phyloP scores from a whole-genome alignment of 2,113 vertebrate genomes.

The Abramis brama region DNA sequence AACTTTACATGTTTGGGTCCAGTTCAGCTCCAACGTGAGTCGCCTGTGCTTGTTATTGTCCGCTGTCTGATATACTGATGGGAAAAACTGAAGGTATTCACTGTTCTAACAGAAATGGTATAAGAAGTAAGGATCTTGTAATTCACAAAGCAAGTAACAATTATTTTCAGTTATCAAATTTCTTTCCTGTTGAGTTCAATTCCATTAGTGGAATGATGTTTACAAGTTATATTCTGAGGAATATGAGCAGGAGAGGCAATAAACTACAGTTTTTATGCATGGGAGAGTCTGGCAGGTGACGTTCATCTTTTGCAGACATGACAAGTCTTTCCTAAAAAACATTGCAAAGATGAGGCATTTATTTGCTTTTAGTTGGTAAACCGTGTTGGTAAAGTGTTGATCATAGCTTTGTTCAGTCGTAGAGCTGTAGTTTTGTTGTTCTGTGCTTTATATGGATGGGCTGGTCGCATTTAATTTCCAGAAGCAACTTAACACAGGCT shows the following conservation, averaged over 20 bases:
- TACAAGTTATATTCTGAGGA: conserved; percentile 69
- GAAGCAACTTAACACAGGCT: conserved; percentile 85
- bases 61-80: conserved; percentile 78
- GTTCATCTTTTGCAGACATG: conserved; percentile 46
- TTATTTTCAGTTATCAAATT: conserved; percentile 31
- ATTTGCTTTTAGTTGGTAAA: conserved; percentile 37
- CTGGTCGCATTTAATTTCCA: conserved; percentile 77
- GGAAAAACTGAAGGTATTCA: conserved; percentile 51
- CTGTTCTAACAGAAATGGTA: conserved; percentile 55
- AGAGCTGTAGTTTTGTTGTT: conserved; percentile 56
- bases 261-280: conserved; percentile 77
- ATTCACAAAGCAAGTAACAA: conserved; percentile 2
- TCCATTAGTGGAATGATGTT: conserved; percentile 67
- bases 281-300: conserved; percentile 64
- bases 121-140: neutral
- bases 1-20: neutral
- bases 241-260: conserved; percentile 80
- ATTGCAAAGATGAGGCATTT: conserved; percentile 12
- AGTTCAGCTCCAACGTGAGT: conserved; percentile 48
- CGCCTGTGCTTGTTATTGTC: conserved; percentile 78
- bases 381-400: conserved; percentile 31
- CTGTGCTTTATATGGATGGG: conserved; percentile 75
- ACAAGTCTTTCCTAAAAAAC: conserved; percentile 34
- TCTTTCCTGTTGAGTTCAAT: conserved; percentile 64
- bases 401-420: conserved; percentile 66